A percentile compares a stretch with the other conserved stretches of the same genome.
These are phyloP conservation scores for Takifugu rubripes DNA, from an alignment of 2,797 vertebrate genomes.

Conservation along the genomic window DNA sequence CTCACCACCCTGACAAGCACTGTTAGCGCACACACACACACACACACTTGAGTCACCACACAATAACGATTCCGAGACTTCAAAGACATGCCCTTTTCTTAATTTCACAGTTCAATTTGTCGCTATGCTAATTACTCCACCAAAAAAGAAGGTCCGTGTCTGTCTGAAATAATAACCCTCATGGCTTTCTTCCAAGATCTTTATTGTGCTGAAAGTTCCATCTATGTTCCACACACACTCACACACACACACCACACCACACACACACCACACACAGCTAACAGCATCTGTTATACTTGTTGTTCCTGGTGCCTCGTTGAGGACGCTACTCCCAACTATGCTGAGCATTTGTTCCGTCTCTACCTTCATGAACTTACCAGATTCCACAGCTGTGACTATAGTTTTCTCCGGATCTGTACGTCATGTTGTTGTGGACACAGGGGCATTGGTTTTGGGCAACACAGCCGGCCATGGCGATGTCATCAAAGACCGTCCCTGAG, in stretches of 20 bases:
- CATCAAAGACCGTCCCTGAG: conserved; percentile 71
- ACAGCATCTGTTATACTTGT: not conserved
- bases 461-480: conserved; percentile 64
- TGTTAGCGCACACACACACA: conserved; percentile 14
- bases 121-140: too few species aligned
- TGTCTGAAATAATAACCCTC: not conserved
- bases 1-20: conserved; percentile 72
- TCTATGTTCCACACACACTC: too few species aligned
- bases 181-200: not conserved
- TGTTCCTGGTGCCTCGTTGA: not conserved
- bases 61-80: too few species aligned
- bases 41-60: not conserved
- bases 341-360: too few species aligned
- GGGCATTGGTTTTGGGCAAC: conserved; percentile 58
- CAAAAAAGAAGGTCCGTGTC: not conserved
- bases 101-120: too few species aligned
- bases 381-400: conserved; percentile 54
- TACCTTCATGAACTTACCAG: conserved; percentile 58
- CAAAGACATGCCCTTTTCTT: too few species aligned
- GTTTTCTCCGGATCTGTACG: conserved; percentile 61
- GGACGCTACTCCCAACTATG: too few species aligned
- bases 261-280: too few species aligned
- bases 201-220: too few species aligned
- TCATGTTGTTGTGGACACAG: conserved; percentile 56
- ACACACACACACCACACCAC: too few species aligned